Evolutionary conservation across 2,113 vertebrate species (phyloP).

Genomic region (Ctenodactylus gundi): DNA sequence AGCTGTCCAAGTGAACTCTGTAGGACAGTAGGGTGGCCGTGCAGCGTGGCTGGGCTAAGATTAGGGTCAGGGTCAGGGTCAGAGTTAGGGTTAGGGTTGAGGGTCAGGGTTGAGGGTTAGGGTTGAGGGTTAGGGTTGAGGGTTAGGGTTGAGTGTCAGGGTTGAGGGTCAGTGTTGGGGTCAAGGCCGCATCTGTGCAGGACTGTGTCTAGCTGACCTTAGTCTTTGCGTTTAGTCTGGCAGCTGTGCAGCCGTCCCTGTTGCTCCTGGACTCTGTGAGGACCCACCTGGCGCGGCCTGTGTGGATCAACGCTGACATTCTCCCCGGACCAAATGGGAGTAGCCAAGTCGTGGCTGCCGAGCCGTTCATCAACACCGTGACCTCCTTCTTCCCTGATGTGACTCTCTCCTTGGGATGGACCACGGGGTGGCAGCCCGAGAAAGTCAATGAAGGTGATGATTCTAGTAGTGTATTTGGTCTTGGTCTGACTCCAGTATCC

Average conservation of each 20-base stretch:
- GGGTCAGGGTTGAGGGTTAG: too few relatives aligned
- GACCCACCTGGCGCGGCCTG: slow-evolving; percentile 74
- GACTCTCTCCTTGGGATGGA: slow-evolving; percentile 94
- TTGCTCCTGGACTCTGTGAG: slow-evolving; percentile 82
- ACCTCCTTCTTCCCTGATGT: slow-evolving; percentile 80
- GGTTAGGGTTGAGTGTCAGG: too few relatives aligned
- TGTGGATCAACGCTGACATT: slow-evolving; percentile 95
- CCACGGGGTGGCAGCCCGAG: slow-evolving; percentile 87
- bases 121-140: too few relatives aligned
- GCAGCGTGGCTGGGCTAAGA: too few relatives aligned
- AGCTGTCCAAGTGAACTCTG: not conserved
- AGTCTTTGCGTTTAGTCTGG: slow-evolving; percentile 82
- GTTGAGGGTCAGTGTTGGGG: too few relatives aligned
- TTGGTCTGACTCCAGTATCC: not conserved
- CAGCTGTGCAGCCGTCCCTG: slow-evolving; percentile 87
- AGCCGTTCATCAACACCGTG: slow-evolving; percentile 85
- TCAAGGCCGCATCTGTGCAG: too few relatives aligned
- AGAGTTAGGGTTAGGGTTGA: too few relatives aligned
- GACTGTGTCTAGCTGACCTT: not conserved
- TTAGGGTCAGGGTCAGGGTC: too few relatives aligned
- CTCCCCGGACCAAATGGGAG: slow-evolving; percentile 89
- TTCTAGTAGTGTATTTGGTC: not conserved
- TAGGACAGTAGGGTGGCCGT: not conserved
- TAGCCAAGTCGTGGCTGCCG: slow-evolving; percentile 80
- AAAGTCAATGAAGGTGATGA: slow-evolving; percentile 86